A percentile compares a stretch with the other conserved stretches of the same genome.
phyloP scores from a whole-genome alignment of 2,888 invertebrate species.

The Hemicrepidius hirtus region DNA sequence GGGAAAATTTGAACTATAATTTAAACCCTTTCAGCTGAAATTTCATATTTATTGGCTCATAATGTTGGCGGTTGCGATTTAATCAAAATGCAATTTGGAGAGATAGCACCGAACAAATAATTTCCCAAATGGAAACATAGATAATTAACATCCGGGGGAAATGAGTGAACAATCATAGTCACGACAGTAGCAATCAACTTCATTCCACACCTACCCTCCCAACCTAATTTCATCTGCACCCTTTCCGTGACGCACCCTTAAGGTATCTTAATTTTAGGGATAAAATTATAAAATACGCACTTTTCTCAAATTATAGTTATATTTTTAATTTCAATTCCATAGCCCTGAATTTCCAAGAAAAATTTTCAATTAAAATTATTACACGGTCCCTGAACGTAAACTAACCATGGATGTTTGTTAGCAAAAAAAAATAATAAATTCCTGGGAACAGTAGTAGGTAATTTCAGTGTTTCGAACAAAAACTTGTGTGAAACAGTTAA shows the following conservation, averaged over 20 bases:
- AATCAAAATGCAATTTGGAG: constrained; percentile 45
- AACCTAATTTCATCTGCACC: constrained; percentile 44
- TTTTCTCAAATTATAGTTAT: not conserved
- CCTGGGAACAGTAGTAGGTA: constrained; percentile 19
- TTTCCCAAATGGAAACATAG: constrained; percentile 47
- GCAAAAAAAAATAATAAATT: constrained; percentile 20
- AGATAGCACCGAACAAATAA: constrained; percentile 41
- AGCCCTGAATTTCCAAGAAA: not conserved
- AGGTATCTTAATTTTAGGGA: constrained; percentile 38
- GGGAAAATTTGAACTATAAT: constrained; percentile 15
- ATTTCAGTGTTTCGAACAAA: constrained; percentile 9
- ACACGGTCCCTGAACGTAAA: not conserved
- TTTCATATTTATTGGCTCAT: constrained; percentile 42
- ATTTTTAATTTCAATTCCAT: not conserved
- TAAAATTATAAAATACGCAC: not conserved
- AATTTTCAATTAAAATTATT: not conserved
- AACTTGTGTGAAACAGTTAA: constrained; percentile 16
- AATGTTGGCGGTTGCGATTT: constrained; percentile 34
- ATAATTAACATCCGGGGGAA: constrained; percentile 48
- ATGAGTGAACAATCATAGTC: constrained; percentile 47
- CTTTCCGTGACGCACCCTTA: constrained; percentile 37
- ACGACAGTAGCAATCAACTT: constrained; percentile 47
- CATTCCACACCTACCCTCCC: constrained; percentile 40
- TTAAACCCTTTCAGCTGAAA: constrained; percentile 25
- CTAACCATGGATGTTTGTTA: constrained; percentile 3